phyloP scores from a whole-genome alignment of 1,140 invertebrate genomes.

The Chymomyza costata region DNA sequence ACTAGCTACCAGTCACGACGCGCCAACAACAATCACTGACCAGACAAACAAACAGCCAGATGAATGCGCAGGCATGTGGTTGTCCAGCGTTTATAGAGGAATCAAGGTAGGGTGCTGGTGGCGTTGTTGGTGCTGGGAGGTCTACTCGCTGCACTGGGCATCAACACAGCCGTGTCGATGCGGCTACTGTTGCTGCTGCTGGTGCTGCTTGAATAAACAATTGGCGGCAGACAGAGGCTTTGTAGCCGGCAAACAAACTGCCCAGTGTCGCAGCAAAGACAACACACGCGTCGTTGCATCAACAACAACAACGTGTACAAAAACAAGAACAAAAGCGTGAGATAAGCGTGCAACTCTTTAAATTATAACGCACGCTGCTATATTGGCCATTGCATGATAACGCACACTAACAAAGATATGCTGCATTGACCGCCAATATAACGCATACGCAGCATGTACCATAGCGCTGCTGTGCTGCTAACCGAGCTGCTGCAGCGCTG shows the following conservation, averaged over 20 bases:
- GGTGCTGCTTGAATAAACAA: constrained; percentile 65
- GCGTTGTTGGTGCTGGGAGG: constrained; percentile 1
- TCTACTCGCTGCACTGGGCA: constrained; percentile 20
- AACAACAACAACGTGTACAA: not conserved
- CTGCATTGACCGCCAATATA: constrained; percentile 41
- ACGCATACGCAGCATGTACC: constrained; percentile 55
- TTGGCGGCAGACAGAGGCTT: constrained; percentile 43
- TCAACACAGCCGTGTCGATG: constrained; percentile 6
- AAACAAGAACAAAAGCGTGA: constrained; percentile 23
- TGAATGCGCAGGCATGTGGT: constrained; percentile 44
- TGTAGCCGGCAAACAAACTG: constrained; percentile 44
- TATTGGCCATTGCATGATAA: constrained; percentile 52
- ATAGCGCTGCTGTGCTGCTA: not conserved
- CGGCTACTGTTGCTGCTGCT: no score
- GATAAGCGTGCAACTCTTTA: constrained; percentile 41
- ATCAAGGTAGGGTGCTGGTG: not conserved
- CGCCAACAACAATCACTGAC: constrained; percentile 14
- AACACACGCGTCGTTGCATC: not conserved
- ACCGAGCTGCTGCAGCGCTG: not conserved
- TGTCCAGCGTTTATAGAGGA: not conserved
- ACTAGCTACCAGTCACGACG: no score
- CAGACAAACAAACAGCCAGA: constrained; percentile 43
- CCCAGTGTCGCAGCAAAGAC: not conserved
- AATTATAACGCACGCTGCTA: constrained; percentile 17
- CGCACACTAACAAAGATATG: not conserved